Evolutionary conservation across 2,797 vertebrate species (phyloP).

Genomic region (Chelonia mydas): DNA sequence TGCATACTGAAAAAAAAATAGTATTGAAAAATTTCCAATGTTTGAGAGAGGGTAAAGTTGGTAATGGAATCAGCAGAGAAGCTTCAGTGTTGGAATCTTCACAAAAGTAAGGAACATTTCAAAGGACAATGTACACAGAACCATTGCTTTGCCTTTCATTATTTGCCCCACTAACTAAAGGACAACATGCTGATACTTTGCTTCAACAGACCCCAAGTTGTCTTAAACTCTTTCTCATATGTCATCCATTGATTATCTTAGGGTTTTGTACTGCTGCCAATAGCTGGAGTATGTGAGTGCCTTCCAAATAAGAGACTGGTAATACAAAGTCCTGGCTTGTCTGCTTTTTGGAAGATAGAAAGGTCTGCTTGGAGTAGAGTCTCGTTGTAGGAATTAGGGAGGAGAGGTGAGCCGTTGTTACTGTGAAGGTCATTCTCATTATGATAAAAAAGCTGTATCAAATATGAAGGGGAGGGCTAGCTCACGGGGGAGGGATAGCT

Average conservation of each 20-base stretch:
- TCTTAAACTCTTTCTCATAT: neutral
- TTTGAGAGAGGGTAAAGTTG: neutral
- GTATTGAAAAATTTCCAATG: neutral
- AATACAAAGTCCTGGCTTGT: neutral
- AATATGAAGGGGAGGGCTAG: neutral
- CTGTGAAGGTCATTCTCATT: neutral
- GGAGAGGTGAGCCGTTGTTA: neutral
- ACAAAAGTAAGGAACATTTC: neutral
- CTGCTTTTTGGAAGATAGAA: neutral
- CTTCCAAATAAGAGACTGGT: neutral
- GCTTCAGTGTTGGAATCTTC: neutral
- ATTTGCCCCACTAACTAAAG: neutral
- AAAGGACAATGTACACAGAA: neutral
- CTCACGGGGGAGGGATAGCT: too few species aligned
- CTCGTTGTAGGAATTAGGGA: neutral
- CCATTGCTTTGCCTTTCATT: neutral
- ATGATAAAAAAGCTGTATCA: neutral
- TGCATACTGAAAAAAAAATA: accelerated
- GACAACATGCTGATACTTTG: neutral
- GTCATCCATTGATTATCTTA: neutral
- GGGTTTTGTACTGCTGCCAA: neutral
- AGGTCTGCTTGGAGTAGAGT: neutral
- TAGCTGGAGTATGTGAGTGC: neutral
- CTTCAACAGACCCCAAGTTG: neutral
- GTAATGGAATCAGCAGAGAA: neutral